These are phyloP conservation scores for Zapornia atra DNA, from an alignment of 2,113 vertebrate species.

Conservation along the genomic window DNA sequence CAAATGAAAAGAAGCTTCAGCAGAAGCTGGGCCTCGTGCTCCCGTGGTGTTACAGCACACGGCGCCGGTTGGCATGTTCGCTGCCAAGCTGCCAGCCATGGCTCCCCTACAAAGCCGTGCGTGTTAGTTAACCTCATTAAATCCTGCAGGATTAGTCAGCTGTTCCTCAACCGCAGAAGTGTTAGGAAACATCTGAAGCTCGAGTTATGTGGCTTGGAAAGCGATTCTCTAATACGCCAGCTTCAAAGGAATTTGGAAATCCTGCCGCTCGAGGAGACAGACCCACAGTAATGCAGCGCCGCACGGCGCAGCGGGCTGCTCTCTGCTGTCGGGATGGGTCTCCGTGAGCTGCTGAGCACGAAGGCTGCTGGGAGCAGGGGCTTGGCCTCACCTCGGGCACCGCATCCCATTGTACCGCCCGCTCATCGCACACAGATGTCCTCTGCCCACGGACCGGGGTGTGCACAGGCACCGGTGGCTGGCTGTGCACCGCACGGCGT, in stretches of 20 bases:
- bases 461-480: neutral
- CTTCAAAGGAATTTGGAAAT: constrained; percentile 76
- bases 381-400: neutral
- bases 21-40: neutral
- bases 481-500: rapidly evolving
- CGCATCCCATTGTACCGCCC: neutral
- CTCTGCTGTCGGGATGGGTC: constrained; percentile 37
- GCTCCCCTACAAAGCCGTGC: constrained; percentile 1
- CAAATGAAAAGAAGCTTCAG: neutral
- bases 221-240: constrained; percentile 70
- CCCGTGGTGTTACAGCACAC: neutral
- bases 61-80: neutral
- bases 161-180: constrained; percentile 44
- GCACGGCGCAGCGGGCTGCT: constrained; percentile 56
- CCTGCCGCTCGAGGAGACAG: constrained; percentile 54
- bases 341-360: neutral
- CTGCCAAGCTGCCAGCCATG: constrained; percentile 16
- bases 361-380: neutral
- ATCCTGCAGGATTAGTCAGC: constrained; percentile 68
- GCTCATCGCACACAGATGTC: rapidly evolving
- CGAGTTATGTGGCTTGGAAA: constrained; percentile 54
- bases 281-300: constrained; percentile 60
- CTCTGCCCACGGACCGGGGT: neutral
- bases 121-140: constrained; percentile 63
- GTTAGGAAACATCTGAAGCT: constrained; percentile 64